Conservation (phyloP, 1,140 invertebrate species). For the Cyclina sinensis region DNA sequence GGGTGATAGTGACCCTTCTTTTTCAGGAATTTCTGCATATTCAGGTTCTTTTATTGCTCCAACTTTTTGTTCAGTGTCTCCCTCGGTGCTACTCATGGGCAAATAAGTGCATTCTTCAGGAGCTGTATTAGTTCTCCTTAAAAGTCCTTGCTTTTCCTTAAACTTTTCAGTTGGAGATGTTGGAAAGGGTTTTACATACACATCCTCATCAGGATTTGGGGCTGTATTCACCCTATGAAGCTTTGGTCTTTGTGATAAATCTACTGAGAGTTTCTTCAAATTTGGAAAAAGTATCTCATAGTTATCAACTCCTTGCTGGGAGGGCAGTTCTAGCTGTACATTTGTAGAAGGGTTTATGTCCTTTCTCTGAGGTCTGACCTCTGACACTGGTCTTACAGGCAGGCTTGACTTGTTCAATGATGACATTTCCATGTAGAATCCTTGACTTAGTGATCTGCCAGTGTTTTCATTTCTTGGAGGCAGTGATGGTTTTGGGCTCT, state of each 20-base stretch:
- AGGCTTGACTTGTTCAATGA: not conserved
- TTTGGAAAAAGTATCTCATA: slow-evolving; percentile 67
- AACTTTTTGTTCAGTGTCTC: not conserved
- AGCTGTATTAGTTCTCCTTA: slow-evolving; percentile 26
- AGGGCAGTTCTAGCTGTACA: not conserved
- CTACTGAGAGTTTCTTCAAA: slow-evolving; percentile 41
- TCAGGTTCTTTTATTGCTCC: slow-evolving; percentile 6
- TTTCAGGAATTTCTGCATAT: slow-evolving; percentile 59
- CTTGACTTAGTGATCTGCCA: slow-evolving; percentile 32
- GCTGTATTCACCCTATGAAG: slow-evolving; percentile 32
- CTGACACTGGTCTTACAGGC: slow-evolving; percentile 34
- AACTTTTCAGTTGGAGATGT: slow-evolving; percentile 26
- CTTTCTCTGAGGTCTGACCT: slow-evolving; percentile 49
- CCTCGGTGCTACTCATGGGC: not conserved
- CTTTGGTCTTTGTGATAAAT: slow-evolving; percentile 13
- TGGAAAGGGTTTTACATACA: slow-evolving; percentile 16
- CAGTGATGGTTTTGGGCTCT: slow-evolving; percentile 13
- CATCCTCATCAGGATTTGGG: not conserved
- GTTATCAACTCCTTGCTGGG: slow-evolving; percentile 49
- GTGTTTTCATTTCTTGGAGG: slow-evolving; percentile 20
- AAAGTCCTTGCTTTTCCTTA: slow-evolving; percentile 30
- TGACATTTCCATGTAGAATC: slow-evolving; percentile 55
- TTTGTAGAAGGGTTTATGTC: not conserved
- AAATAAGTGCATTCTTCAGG: slow-evolving; percentile 49
- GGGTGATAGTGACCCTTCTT: not conserved